Conservation (phyloP, 1,140 invertebrate species). For the Diorhabda sublineata region DNA sequence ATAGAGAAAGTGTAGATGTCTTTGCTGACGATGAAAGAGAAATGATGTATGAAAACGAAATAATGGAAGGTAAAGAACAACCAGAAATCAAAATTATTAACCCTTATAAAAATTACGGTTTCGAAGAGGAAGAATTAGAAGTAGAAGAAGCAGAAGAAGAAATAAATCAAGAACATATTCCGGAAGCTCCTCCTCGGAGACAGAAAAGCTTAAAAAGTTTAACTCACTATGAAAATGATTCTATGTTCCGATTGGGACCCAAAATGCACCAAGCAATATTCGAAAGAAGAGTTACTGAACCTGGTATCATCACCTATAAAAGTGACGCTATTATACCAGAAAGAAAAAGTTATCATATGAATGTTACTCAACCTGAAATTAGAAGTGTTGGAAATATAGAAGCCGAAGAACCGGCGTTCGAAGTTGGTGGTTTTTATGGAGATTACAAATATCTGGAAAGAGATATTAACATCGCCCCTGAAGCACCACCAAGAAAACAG, state of each 20-base stretch:
- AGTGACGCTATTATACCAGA: background rate
- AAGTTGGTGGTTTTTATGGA: slow-evolving; percentile 38
- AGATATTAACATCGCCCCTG: slow-evolving; percentile 17
- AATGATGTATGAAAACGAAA: slow-evolving; percentile 48
- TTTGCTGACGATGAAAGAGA: slow-evolving; percentile 27
- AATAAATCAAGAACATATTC: slow-evolving; percentile 5
- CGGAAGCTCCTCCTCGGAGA: slow-evolving; percentile 23
- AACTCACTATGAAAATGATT: background rate
- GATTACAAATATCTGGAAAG: slow-evolving; percentile 8
- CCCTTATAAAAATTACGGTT: slow-evolving; percentile 26
- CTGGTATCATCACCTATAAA: background rate
- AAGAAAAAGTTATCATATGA: background rate
- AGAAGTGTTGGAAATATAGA: background rate
- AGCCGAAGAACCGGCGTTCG: slow-evolving; percentile 44
- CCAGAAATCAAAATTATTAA: slow-evolving; percentile 46
- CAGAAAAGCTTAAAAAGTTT: slow-evolving; percentile 22
- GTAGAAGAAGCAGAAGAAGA: slow-evolving; percentile 1
- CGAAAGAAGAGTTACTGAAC: background rate
- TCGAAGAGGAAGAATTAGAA: background rate
- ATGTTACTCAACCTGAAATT: background rate
- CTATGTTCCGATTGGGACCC: background rate
- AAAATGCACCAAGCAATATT: background rate
- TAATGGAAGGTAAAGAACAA: slow-evolving; percentile 49
- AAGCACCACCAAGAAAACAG: slow-evolving; percentile 31
- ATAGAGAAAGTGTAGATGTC: slow-evolving; percentile 27